phyloP scores from a whole-genome alignment of 2,888 invertebrate genomes.

The Carcina quercana region DNA sequence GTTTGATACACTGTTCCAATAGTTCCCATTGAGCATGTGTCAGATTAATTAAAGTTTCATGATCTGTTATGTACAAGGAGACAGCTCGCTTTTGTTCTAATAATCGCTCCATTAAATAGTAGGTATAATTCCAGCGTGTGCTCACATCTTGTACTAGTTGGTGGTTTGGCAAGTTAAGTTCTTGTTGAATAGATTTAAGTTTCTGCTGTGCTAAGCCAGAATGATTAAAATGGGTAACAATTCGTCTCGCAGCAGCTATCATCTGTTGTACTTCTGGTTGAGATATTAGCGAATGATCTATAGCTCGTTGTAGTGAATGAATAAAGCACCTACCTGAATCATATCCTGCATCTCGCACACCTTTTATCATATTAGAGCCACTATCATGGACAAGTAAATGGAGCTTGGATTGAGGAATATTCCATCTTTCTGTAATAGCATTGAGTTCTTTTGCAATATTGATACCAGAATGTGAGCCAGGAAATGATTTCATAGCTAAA shows the following conservation, averaged over 20 bases:
- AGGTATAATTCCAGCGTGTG: constrained; percentile 23
- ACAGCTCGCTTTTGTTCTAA: constrained; percentile 23
- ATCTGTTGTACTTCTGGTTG: constrained; percentile 22
- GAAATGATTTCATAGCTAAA: constrained; percentile 12
- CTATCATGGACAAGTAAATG: constrained; percentile 26
- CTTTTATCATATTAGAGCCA: constrained; percentile 25
- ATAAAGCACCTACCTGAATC: constrained; percentile 16
- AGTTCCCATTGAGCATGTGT: constrained; percentile 16
- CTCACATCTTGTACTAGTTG: constrained; percentile 22
- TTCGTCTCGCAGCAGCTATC: constrained; percentile 21
- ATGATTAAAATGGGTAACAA: constrained; percentile 30
- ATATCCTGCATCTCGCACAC: constrained; percentile 18
- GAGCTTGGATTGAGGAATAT: constrained; percentile 17
- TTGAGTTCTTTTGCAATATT: constrained; percentile 5
- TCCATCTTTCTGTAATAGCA: constrained; percentile 3
- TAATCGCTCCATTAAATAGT: constrained; percentile 19
- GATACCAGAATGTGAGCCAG: constrained; percentile 6
- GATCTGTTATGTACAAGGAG: constrained; percentile 17
- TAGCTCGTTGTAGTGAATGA: constrained; percentile 11
- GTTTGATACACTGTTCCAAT: constrained; percentile 19
- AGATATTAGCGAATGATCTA: constrained; percentile 21
- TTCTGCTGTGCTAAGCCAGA: constrained; percentile 20
- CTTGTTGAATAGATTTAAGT: constrained; percentile 21
- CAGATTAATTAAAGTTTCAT: constrained; percentile 16
- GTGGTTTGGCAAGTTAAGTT: constrained; percentile 23